Evolutionary conservation across 2,797 vertebrate genomes (phyloP), one percentile per base, ranked within the genome.

Genomic region (Rhynchonycteris naso): DNA sequence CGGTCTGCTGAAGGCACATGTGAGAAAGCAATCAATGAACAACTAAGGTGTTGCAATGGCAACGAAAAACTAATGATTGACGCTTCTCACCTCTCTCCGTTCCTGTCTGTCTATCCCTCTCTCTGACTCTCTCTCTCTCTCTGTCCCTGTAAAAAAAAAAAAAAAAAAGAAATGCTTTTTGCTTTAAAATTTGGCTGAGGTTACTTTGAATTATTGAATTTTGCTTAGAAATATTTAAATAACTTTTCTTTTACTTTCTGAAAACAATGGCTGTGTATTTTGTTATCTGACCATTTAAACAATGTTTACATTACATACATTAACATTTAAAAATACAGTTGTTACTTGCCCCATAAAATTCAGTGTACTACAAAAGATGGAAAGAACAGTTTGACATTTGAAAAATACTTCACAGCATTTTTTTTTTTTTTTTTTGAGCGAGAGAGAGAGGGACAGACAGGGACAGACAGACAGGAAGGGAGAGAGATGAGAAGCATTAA

Each of bases 161-260:
- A n/a, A n/a, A n/a, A n/a, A n/a, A n/a, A n/a, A 72, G 59, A 91
- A 87, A 35, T 22, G 33, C n/a, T 50, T 66, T 75, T 38, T 88
- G 28, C n/a, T 82, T 92, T 90, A 90, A 86, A 94, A 75, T 86
- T 74, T 80, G 54, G 1, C 14, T 86, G 21, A 65, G 21, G 79
- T 52, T 85, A 38, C 33, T 87, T 86, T 87, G 35, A 18, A 35
- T 92, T 66, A 56, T 69, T 79, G 74, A 43, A 80, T 58, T 91
- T 84, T 75, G 43, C 21, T 85, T 80, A 14, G 38, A 85, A 84
- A 52, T 94, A 58, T 88, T 82, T 76, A 33, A 76, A 56, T 76
- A 33, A 76, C 30, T 50, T n/a, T 30, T 52, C 33, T 54, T 76
- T 76, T 56, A 54, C 12, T 76, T 76, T 76, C n/a, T 76, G 52